phyloP scores from a whole-genome alignment of 1,140 invertebrate species.

The Brachionus rotundiformis region DNA sequence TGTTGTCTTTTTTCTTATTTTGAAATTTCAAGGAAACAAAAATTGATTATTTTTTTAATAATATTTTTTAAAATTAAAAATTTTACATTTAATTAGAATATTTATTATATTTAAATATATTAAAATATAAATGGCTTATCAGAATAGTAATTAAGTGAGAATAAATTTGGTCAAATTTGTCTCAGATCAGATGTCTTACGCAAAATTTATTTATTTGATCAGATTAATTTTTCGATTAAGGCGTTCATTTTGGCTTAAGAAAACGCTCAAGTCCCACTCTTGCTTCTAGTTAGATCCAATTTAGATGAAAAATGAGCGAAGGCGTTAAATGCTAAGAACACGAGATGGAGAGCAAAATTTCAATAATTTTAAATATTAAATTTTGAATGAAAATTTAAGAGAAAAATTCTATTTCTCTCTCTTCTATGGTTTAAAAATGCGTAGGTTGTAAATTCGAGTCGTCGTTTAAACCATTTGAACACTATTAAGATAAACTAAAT shows the following conservation, averaged over 20 bases:
- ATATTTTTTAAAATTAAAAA: too few species aligned
- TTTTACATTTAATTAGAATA: too few species aligned
- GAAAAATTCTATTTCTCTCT: neutral
- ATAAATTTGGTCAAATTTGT: neutral
- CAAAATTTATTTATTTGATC: too few species aligned
- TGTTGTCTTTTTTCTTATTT: too few species aligned
- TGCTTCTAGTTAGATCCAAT: neutral
- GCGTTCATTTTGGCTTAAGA: neutral
- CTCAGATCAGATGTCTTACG: too few species aligned
- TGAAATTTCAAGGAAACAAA: too few species aligned
- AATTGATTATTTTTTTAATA: too few species aligned
- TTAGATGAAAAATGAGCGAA: neutral
- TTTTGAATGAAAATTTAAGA: constrained; percentile 17
- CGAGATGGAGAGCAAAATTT: neutral
- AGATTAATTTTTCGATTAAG: too few species aligned
- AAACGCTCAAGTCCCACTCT: neutral
- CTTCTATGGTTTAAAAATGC: neutral
- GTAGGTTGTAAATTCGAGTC: neutral
- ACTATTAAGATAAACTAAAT: neutral
- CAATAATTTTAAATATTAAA: constrained; percentile 13
- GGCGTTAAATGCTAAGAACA: neutral
- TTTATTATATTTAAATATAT: too few species aligned
- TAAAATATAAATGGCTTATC: too few species aligned
- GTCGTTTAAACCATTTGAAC: neutral
- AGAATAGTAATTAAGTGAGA: too few species aligned